These are phyloP conservation scores for Heliothis peltigera DNA, from an alignment of 2,888 invertebrate species.

Conservation along the genomic window DNA sequence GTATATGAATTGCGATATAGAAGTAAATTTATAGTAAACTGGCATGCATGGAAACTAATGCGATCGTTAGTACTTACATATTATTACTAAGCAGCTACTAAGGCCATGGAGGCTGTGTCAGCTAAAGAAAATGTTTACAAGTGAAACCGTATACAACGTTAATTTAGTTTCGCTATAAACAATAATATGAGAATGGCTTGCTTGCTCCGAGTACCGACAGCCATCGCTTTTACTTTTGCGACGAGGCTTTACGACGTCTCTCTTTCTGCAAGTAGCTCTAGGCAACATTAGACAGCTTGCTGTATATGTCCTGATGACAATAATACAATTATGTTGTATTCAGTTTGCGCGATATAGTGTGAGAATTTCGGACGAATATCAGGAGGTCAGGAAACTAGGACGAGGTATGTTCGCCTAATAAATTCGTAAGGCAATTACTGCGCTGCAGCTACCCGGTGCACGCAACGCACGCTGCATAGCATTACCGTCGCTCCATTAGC, in stretches of 20 bases:
- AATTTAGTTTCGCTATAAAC: slow-evolving; percentile 10
- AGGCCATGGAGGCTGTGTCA: slow-evolving; percentile 3
- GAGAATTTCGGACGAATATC: slow-evolving; percentile 18
- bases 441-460: slow-evolving; percentile 48
- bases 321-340: slow-evolving; percentile 10
- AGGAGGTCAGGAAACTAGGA: slow-evolving; percentile 60
- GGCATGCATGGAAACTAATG: slow-evolving; percentile 4
- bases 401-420: slow-evolving; percentile 53
- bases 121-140: too few species aligned
- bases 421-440: slow-evolving; percentile 57
- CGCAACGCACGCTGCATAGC: slow-evolving; percentile 59
- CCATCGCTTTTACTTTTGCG: background rate
- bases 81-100: background rate
- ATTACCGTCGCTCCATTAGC: slow-evolving; percentile 61
- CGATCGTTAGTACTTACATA: background rate
- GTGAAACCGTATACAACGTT: slow-evolving; percentile 10
- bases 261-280: background rate
- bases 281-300: background rate
- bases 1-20: slow-evolving; percentile 5
- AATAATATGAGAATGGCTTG: background rate
- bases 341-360: slow-evolving; percentile 18
- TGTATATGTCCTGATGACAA: slow-evolving; percentile 1
- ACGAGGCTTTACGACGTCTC: background rate
- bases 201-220: background rate
- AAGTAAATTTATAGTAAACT: background rate